Evolutionary conservation across 35 echinoderm and acorn worm genomes (phyloP).

Genomic region (Ophiothrix spiculata): DNA sequence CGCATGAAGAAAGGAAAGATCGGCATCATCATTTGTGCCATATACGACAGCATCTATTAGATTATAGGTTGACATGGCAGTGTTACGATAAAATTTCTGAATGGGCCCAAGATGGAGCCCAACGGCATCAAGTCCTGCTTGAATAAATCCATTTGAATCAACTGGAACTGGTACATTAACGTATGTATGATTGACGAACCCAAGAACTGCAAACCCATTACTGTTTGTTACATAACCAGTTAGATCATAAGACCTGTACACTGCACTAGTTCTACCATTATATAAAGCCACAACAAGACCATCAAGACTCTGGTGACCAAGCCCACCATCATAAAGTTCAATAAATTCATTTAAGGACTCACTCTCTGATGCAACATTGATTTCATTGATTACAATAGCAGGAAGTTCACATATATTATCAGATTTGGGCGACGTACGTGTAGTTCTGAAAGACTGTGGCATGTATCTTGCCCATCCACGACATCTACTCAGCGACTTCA

Average conservation of each 20-base stretch:
- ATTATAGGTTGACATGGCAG: slow-evolving; percentile 19
- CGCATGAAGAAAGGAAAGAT: slow-evolving; percentile 19
- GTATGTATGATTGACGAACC: slow-evolving; percentile 37
- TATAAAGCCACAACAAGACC: slow-evolving; percentile 63
- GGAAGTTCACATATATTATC: slow-evolving; percentile 65
- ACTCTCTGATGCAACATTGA: slow-evolving; percentile 51
- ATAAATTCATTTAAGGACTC: slow-evolving; percentile 44
- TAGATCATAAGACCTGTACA: slow-evolving; percentile 28
- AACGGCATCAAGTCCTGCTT: slow-evolving; percentile 50
- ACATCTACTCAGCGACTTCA: slow-evolving; percentile 60
- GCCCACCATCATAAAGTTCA: slow-evolving; percentile 74
- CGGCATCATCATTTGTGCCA: slow-evolving; percentile 17
- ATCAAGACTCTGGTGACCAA: slow-evolving; percentile 53
- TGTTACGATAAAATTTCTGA: too few relatives aligned
- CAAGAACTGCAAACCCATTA: slow-evolving; percentile 58
- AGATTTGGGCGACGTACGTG: slow-evolving; percentile 10
- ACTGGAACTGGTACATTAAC: slow-evolving; percentile 27
- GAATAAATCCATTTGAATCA: slow-evolving; percentile 41
- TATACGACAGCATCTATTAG: slow-evolving; percentile 68
- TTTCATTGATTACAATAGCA: slow-evolving; percentile 72
- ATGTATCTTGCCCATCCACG: slow-evolving; percentile 59
- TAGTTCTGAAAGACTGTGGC: slow-evolving; percentile 39
- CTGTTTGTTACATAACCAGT: slow-evolving; percentile 67
- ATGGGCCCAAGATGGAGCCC: slow-evolving; percentile 68
- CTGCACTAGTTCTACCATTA: background rate